Evolutionary conservation across 2,888 invertebrate species (phyloP).

Genomic region (Pollenia griseotomentosa): DNA sequence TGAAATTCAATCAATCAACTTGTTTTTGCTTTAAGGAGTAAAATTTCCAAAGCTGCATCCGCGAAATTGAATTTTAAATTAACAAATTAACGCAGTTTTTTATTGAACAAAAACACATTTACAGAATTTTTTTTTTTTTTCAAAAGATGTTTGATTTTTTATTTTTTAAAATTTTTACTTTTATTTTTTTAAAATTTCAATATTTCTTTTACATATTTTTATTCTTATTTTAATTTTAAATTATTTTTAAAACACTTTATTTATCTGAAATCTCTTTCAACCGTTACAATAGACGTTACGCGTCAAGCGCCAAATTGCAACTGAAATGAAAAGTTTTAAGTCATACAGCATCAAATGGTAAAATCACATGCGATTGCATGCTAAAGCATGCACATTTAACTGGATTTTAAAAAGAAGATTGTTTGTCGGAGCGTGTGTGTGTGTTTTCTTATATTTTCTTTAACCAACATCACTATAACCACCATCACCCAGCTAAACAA

Average conservation of each 20-base stretch:
- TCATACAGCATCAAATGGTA: slow-evolving; percentile 62
- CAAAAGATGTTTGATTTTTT: not conserved
- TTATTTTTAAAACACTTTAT: not conserved
- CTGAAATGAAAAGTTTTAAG: slow-evolving; percentile 68
- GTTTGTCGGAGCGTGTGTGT: not conserved
- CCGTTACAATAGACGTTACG: slow-evolving; percentile 56
- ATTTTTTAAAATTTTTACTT: slow-evolving; percentile 6
- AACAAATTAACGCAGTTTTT: not conserved
- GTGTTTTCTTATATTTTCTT: not conserved
- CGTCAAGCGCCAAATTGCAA: slow-evolving; percentile 72
- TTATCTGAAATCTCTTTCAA: not conserved
- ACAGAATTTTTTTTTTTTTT: not conserved
- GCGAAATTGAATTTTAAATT: slow-evolving; percentile 27
- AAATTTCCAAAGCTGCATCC: slow-evolving; percentile 18
- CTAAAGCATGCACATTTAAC: slow-evolving; percentile 53
- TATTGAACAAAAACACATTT: not conserved
- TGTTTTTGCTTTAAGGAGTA: slow-evolving; percentile 33
- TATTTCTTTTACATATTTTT: not conserved
- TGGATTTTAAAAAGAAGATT: not conserved
- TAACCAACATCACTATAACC: slow-evolving; percentile 9
- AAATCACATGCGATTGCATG: slow-evolving; percentile 61
- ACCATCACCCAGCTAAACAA: not conserved
- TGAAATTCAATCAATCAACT: slow-evolving; percentile 49
- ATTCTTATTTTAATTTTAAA: not conserved
- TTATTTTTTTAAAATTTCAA: not conserved